phyloP scores from a whole-genome alignment of 2,888 invertebrate species.

The Sinopyrophorus schimmeli region DNA sequence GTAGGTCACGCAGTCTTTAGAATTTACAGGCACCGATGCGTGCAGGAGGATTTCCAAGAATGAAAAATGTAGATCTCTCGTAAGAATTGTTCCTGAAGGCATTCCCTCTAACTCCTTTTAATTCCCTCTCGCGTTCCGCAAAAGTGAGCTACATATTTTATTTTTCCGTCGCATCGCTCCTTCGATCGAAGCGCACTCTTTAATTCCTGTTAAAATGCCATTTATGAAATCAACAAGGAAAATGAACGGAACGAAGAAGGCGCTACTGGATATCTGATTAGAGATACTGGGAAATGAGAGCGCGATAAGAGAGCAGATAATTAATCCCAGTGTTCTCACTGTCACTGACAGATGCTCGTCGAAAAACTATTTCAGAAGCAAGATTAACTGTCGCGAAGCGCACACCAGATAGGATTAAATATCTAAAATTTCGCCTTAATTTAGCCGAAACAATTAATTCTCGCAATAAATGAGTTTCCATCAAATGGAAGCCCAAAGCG shows the following conservation, averaged over 20 bases:
- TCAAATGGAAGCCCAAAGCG: conserved; percentile 10
- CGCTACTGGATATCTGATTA: conserved; percentile 43
- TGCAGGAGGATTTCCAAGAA: conserved; percentile 11
- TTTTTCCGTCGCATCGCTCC: too few species aligned
- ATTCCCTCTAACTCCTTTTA: background rate
- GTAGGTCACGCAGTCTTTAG: conserved; percentile 22
- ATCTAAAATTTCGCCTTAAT: conserved; percentile 34
- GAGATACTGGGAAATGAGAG: conserved; percentile 43
- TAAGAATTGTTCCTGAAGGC: background rate
- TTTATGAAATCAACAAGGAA: conserved; percentile 17
- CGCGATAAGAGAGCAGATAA: conserved; percentile 46
- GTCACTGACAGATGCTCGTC: conserved; percentile 47
- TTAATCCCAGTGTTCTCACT: conserved; percentile 47
- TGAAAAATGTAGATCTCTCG: conserved; percentile 17
- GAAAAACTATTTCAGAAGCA: conserved; percentile 43
- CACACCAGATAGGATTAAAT: conserved; percentile 36
- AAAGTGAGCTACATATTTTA: background rate
- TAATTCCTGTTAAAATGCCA: conserved; percentile 20
- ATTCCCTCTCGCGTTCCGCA: too few species aligned
- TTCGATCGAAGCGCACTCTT: too few species aligned
- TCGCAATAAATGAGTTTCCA: conserved; percentile 15
- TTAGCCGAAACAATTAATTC: conserved; percentile 24
- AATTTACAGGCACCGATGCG: conserved; percentile 18
- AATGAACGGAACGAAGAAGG: conserved; percentile 17
- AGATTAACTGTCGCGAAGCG: conserved; percentile 38